Base-by-base conservation (phyloP, 2,797 vertebrate species). In the Ceyx erithaca region DNA sequence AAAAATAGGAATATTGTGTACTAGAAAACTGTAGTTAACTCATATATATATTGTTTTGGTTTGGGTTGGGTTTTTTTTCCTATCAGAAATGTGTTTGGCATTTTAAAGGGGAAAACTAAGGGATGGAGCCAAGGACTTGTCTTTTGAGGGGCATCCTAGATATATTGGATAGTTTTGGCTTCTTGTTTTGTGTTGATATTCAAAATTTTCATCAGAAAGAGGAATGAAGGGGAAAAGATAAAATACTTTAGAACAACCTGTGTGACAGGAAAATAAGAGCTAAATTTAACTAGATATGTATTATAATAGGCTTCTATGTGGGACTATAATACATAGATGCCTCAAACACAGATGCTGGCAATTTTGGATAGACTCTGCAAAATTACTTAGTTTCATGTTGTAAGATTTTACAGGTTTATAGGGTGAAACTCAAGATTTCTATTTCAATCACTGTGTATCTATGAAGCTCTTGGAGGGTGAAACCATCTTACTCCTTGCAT, bases 401-500 rank as follows among this genome's bases (percentile, higher is more conserved):
- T 64, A 75, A 33, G 16, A 61, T 68, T 89, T 85, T 46, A 14
- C 21, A 78, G 3, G 71, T 80, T 83, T 54, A 62, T 64, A 62
- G 33, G 12, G 6, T 75, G 37, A 83, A 94, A 68, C 30, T 71
- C 37, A 26, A 62, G n/a, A 62, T 80, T 89, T 87, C 37, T n/a
- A 35, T 82, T 91, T 87, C 69, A 87, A 22, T 80, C 22, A 46
- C 22, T 82, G 4, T 61, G 4, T 70, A 71, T 84, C 64, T 85
- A 4, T 30, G 25, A 45, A 88, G 61, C 22, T 37, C 25, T 68
- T 71, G 33, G 26, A 79, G 20, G 16, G 48, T 83, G 62, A 92
- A 95, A 75, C 67, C 1, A 72, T 93, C 90, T 95, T 81, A 35
- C 22, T 80, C 30, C 9, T 52, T 23, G 51, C 84, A 90, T 72